Base-by-base conservation (phyloP, 2,888 invertebrate species). In the Apomyelois bistriatella region DNA sequence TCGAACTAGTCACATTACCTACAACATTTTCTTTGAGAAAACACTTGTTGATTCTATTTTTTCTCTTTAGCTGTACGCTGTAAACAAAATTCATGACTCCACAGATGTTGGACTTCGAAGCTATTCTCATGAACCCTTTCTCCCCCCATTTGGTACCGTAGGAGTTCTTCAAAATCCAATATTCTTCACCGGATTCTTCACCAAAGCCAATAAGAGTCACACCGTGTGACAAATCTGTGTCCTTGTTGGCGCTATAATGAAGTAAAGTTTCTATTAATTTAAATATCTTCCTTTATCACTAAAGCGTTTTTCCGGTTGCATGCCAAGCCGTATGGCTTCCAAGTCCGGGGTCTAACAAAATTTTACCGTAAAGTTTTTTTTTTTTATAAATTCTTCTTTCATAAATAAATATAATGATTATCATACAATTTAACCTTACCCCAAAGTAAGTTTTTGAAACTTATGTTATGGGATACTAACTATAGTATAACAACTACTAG, bases 91-190 rank as follows among this genome's bases (percentile, higher is more conserved):
- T 58, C 54, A 56, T 57, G 2, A 59, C 38, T 1, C 58, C 61
- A 12, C 61, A 59, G 0, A 43, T 43, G 22, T 55, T 53, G n/a
- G 52, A 10, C 41, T 53, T 48, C 1, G 49, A 49, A 2, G 55
- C 55, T 16, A 64, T 37, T 9, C 54, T 51, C 50, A 62, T 58
- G 53, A 58, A 64, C 0, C 64, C 62, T 0, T 52, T 22, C 28
- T 62, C 62, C 13, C 60, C 64, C 64, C 64, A 64, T 8, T 12
- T 36, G 6, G 12, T 22, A 10, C 58, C 58, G 40, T 57, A 62
- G 0, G 60, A 59, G 46, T 64, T 64, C 48, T 64, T 64, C 8
- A 64, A 49, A 22, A 57, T 54, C 64, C 64, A 64, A 51, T 58
- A 62, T n/a, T 55, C 43, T 7, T 46, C 9, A 0, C 47, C 56